Evolutionary conservation across 2,888 invertebrate species (phyloP), one percentile per base, ranked within the genome.

Genomic region (Clostera curtula): DNA sequence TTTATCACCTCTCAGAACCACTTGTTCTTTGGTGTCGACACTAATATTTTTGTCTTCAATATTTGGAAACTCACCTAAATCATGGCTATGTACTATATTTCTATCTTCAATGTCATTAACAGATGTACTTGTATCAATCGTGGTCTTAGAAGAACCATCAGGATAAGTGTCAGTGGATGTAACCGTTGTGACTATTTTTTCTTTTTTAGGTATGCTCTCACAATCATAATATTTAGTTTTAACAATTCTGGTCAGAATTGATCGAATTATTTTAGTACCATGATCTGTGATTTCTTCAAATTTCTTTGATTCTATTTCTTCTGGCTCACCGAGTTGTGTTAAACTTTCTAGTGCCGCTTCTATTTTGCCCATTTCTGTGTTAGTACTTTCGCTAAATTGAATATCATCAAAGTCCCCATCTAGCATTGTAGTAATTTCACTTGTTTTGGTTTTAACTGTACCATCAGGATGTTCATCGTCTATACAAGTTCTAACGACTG

Each of bases 391-490:
- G 12, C 24, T 34, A 0, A 25, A 22, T 1, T 32, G 29, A 1
- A 19, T 7, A 19, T 13, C 19, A 34, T 49, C 44, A 7, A 69
- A 30, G 26, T 25, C 29, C 39, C 70, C 63, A 38, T 82, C 82
- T 12, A 56, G 32, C 2, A 74, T 36, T 7, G 72, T 66, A 6
- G 72, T 56, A 39, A 71, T 76, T 59, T 79, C 74, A 49, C 61
- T 74, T 1, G 70, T 73, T 50, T 65, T 75, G 12, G 66, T 71
- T 6, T 65, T 50, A 5, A 76, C 39, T 15, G 75, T 63, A 4
- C 79, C 75, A 57, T 80, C 73, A 2, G 75, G 74, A 38, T 74
- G 56, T 48, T 70, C 68, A 44, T 84, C 83, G 60, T 75, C 75
- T 10, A 56, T 56, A 3, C 64, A 40, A 3, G 70, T 80, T 34